These are phyloP conservation scores for Eupeodes corollae DNA, from an alignment of 1,140 invertebrate species.

Conservation along the genomic window DNA sequence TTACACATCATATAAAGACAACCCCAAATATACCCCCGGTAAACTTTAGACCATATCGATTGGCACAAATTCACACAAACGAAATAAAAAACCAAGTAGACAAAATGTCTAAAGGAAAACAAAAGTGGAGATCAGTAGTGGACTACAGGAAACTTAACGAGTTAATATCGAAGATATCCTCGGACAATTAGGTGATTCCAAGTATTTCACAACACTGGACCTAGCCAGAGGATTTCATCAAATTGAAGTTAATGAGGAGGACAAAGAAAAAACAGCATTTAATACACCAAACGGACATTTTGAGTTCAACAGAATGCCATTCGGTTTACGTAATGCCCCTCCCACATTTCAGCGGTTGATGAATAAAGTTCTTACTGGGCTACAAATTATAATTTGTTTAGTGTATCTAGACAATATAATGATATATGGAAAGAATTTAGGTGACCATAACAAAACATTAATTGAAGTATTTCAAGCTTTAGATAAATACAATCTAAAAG, in stretches of 20 bases:
- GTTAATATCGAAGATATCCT: constrained; percentile 38
- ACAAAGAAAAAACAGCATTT: constrained; percentile 38
- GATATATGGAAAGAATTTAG: constrained; percentile 12
- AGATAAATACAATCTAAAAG: constrained; percentile 3
- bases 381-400: constrained; percentile 3
- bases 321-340: constrained; percentile 33
- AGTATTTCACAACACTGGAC: constrained; percentile 36
- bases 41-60: too few relatives aligned
- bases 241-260: constrained; percentile 26
- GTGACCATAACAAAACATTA: constrained; percentile 8
- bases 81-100: too few relatives aligned
- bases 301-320: constrained; percentile 37
- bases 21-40: too few relatives aligned
- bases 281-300: constrained; percentile 28
- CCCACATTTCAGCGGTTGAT: constrained; percentile 16
- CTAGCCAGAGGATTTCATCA: constrained; percentile 38
- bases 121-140: too few relatives aligned
- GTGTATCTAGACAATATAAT: constrained; percentile 23
- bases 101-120: too few relatives aligned
- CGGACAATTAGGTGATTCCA: constrained; percentile 22
- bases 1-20: too few relatives aligned
- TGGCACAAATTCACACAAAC: too few relatives aligned
- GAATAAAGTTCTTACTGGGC: constrained; percentile 12
- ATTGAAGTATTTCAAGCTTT: background rate
- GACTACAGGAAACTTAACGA: too few relatives aligned